Evolutionary conservation across 2,888 invertebrate genomes (phyloP).

Genomic region (Gnatocerus cornutus): DNA sequence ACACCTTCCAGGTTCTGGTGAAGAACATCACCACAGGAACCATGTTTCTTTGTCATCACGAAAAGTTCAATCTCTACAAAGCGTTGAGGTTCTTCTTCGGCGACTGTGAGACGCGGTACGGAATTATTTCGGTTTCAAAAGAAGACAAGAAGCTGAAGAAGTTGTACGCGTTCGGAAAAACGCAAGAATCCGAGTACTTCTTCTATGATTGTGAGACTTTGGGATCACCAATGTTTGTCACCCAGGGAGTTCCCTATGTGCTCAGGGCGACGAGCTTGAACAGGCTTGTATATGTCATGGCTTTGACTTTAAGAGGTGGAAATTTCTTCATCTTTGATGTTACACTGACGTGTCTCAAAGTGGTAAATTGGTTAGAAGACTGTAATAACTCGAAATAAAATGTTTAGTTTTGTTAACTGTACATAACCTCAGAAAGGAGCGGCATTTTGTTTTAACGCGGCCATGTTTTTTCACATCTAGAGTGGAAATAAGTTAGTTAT

Average conservation of each 20-base stretch:
- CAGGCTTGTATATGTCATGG: constrained; percentile 77
- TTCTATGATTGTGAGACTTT: constrained; percentile 80
- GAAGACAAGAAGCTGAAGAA: constrained; percentile 15
- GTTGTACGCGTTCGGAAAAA: constrained; percentile 35
- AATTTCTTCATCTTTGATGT: constrained; percentile 70
- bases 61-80: constrained; percentile 78
- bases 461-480: no score
- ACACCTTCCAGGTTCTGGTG: constrained; percentile 75
- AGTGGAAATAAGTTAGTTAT: no score
- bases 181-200: constrained; percentile 74
- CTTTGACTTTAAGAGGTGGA: constrained; percentile 73
- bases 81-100: constrained; percentile 70
- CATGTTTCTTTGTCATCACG: constrained; percentile 74
- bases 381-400: not conserved
- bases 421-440: no score
- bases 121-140: constrained; percentile 32
- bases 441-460: no score
- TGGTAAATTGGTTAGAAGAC: not conserved
- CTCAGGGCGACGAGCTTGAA: constrained; percentile 69
- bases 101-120: constrained; percentile 22
- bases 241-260: constrained; percentile 75
- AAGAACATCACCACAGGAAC: constrained; percentile 77
- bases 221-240: constrained; percentile 78
- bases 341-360: constrained; percentile 56
- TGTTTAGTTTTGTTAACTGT: not conserved